These are phyloP conservation scores for Olivierus martensii DNA, from an alignment of 1,140 invertebrate genomes.

Conservation along the genomic window DNA sequence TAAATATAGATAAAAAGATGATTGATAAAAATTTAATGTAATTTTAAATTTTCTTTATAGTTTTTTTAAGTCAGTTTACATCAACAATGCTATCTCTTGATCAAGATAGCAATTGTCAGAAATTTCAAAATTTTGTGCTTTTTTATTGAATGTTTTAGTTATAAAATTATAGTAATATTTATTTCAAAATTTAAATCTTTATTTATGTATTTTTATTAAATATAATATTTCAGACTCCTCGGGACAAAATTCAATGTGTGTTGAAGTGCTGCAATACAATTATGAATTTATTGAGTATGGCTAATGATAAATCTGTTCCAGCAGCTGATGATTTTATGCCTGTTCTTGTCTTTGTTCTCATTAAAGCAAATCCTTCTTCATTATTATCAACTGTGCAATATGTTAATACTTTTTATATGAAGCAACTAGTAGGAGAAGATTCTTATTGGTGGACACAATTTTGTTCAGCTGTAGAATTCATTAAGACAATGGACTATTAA, in stretches of 20 bases:
- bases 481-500: slow-evolving; percentile 88
- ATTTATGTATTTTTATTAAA: no score
- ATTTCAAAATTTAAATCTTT: no score
- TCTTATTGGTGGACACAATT: slow-evolving; percentile 99
- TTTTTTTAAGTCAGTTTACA: no score
- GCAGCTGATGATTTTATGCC: slow-evolving; percentile 95
- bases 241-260: slow-evolving; percentile 84
- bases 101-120: no score
- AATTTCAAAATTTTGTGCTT: no score
- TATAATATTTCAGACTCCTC: slow-evolving; percentile 68
- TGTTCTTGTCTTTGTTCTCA: slow-evolving; percentile 89
- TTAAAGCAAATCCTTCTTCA: slow-evolving; percentile 89
- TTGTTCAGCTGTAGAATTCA: slow-evolving; percentile 89
- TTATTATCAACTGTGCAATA: slow-evolving; percentile 95
- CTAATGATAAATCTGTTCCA: slow-evolving; percentile 59
- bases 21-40: no score
- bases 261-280: slow-evolving; percentile 72
- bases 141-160: no score
- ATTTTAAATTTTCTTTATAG: no score
- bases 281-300: slow-evolving; percentile 77
- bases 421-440: slow-evolving; percentile 73
- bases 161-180: no score
- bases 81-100: no score
- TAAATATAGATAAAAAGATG: no score
- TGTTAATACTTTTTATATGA: slow-evolving; percentile 80